Percentiles rank a stretch among this genome's conserved stretches.
Evolutionary conservation across 1,140 invertebrate genomes (phyloP).

Genomic region (Lepidurus couesii): DNA sequence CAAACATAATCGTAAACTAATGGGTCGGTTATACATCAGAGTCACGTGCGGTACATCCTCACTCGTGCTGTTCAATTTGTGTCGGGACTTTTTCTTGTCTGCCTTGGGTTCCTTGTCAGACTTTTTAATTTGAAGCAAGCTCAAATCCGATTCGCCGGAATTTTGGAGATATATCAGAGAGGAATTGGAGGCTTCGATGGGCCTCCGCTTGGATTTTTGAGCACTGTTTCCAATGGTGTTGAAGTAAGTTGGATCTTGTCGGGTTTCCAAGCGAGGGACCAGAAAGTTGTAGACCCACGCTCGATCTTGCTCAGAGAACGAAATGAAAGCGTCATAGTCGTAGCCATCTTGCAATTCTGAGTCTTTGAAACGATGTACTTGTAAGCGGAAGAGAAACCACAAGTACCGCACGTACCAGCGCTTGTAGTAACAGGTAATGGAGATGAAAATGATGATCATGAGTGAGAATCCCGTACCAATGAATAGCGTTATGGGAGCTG

Average conservation of each 20-base stretch:
- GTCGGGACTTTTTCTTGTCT: background rate
- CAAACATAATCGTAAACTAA: conserved; percentile 28
- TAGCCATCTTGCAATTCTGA: background rate
- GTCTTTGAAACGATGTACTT: conserved; percentile 8
- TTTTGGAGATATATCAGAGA: background rate
- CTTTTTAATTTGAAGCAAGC: background rate
- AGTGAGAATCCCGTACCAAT: conserved; percentile 1
- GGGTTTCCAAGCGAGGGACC: conserved; percentile 31
- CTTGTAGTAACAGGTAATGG: conserved; percentile 32
- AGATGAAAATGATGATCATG: background rate
- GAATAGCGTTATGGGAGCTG: background rate
- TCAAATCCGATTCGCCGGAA: background rate
- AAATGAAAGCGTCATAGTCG: conserved; percentile 35
- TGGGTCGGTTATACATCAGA: conserved; percentile 4
- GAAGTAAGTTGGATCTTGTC: background rate
- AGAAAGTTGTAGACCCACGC: conserved; percentile 34
- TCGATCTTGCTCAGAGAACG: conserved; percentile 34
- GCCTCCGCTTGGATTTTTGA: background rate
- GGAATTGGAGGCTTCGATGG: background rate
- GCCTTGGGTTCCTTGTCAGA: background rate
- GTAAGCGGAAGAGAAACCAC: conserved; percentile 11
- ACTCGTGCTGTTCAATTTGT: background rate
- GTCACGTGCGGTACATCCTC: background rate
- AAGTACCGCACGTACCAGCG: conserved; percentile 16
- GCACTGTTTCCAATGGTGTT: background rate